Conservation (phyloP, 1,140 invertebrate genomes). For the Monomorium pharaonis region DNA sequence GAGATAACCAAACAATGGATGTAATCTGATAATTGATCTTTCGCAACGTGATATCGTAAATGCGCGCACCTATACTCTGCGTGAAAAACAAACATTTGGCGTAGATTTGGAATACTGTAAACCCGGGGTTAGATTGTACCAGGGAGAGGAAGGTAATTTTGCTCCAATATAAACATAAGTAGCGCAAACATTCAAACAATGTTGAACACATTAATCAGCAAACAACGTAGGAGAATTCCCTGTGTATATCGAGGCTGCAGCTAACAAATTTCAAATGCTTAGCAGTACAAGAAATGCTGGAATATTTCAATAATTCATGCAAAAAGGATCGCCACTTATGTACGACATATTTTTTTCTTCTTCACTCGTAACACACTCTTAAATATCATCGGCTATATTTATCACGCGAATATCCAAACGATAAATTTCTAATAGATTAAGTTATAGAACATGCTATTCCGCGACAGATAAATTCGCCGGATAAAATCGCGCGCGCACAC, state of each 20-base stretch:
- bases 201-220: conserved; percentile 13
- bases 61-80: not conserved
- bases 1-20: conserved; percentile 43
- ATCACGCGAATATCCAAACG: not conserved
- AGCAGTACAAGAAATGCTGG: not conserved
- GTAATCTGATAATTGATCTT: conserved; percentile 57
- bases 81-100: conserved; percentile 45
- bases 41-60: conserved; percentile 32
- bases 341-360: not conserved
- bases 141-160: conserved; percentile 7
- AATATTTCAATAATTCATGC: not conserved
- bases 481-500: conserved; percentile 28
- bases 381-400: not conserved
- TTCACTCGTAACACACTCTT: not conserved
- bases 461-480: conserved; percentile 36
- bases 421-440: conserved; percentile 50
- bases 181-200: conserved; percentile 25
- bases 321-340: not conserved
- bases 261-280: not conserved
- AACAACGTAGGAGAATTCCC: not conserved
- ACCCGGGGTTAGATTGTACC: not conserved
- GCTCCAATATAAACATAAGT: conserved; percentile 39
- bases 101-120: conserved; percentile 7
- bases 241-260: not conserved
- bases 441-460: conserved; percentile 36